Conservation (phyloP, 1,140 invertebrate genomes). For the Drosophila bocki region DNA sequence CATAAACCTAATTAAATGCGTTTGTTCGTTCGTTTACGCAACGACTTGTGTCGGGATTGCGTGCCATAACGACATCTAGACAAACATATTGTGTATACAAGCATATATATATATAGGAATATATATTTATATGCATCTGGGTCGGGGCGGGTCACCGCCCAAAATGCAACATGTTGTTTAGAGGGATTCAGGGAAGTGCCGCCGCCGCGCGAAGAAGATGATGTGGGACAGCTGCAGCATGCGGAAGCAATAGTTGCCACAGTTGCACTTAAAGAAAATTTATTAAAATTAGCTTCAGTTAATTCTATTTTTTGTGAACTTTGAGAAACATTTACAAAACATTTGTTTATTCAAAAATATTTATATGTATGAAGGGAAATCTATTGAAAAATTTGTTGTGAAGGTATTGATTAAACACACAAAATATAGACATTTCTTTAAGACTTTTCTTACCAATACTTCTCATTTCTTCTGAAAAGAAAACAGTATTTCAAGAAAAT, state of each 20-base stretch:
- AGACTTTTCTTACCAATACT: no score
- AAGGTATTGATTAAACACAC: no score
- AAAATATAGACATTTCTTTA: no score
- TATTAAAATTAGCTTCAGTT: background rate
- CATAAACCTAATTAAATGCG: conserved; percentile 81
- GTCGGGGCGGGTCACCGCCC: conserved; percentile 53
- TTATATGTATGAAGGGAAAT: background rate
- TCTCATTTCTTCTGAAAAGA: no score
- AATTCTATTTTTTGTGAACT: background rate
- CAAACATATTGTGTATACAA: background rate
- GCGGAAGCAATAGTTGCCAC: conserved; percentile 32
- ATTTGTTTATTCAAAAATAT: background rate
- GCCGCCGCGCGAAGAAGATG: conserved; percentile 16
- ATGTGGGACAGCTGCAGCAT: conserved; percentile 48
- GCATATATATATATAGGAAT: conserved; percentile 3
- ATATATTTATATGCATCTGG: conserved; percentile 41
- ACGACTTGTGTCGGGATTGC: conserved; percentile 62
- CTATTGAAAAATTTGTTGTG: background rate
- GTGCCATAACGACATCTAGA: conserved; percentile 41
- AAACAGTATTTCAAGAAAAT: no score
- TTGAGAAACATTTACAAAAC: background rate
- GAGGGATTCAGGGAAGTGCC: conserved; percentile 12
- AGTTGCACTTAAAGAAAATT: conserved; percentile 17
- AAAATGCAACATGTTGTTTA: conserved; percentile 59
- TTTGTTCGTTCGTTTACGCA: conserved; percentile 74